Conservation (phyloP, 2,113 vertebrate genomes). For the Hemiprocne comata region DNA sequence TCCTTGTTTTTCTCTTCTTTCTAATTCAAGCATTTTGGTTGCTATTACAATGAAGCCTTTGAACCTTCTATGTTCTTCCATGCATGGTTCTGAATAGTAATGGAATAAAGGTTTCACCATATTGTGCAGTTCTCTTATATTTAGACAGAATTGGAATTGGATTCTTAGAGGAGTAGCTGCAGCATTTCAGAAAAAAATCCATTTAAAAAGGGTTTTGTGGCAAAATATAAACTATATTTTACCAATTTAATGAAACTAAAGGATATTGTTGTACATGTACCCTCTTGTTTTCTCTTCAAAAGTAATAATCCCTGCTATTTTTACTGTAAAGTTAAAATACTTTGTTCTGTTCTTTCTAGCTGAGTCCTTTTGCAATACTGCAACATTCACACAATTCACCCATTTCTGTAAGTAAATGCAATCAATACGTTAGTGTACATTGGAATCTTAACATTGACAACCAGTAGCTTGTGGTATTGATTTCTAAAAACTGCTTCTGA, state of each 20-base stretch:
- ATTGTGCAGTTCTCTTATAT: neutral
- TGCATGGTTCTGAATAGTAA: slow-evolving; percentile 2
- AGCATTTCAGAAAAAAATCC: neutral
- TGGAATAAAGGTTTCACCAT: neutral
- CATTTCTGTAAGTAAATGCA: slow-evolving; percentile 7
- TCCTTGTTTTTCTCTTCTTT: neutral
- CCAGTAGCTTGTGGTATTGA: slow-evolving; percentile 10
- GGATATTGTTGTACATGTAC: neutral
- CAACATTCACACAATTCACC: neutral
- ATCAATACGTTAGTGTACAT: neutral
- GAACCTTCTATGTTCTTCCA: neutral
- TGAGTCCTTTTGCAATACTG: neutral
- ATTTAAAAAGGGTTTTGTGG: neutral
- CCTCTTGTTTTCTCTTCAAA: neutral
- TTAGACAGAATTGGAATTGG: neutral
- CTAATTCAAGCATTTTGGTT: neutral
- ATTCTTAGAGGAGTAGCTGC: neutral
- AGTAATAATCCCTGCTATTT: neutral
- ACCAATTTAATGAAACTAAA: neutral
- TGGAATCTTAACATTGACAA: slow-evolving; percentile 32
- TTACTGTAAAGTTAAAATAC: neutral
- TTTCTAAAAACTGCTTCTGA: neutral
- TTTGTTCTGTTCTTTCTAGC: neutral
- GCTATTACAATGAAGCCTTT: slow-evolving; percentile 42
- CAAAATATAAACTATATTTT: neutral